A percentile compares a stretch with the other conserved stretches of the same genome.
phyloP scores from a whole-genome alignment of 2,888 invertebrate genomes.

The Coelogynopora nodosa region DNA sequence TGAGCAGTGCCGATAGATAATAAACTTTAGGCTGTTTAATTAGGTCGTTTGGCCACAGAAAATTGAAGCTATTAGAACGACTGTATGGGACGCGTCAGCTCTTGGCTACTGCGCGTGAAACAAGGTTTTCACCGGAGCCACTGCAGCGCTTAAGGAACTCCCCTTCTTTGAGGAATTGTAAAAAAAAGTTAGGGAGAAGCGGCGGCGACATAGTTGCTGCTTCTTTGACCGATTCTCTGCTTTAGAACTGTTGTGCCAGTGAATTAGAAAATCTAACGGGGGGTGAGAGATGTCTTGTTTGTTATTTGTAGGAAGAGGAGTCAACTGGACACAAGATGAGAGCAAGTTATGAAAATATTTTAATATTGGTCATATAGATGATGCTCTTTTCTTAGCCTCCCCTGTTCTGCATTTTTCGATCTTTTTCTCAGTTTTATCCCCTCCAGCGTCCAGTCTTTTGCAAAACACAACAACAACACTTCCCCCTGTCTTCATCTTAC shows the following conservation, averaged over 20 bases:
- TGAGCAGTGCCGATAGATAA: slow-evolving; percentile 1
- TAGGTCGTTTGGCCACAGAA: slow-evolving; percentile 29
- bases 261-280: neutral
- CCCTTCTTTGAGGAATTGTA: neutral
- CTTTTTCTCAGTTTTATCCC: slow-evolving; percentile 11
- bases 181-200: neutral
- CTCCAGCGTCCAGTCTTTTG: neutral
- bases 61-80: slow-evolving; percentile 18
- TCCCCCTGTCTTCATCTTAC: too few relatives aligned
- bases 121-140: slow-evolving; percentile 11
- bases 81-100: slow-evolving; percentile 2
- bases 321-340: neutral
- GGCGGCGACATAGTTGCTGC: neutral
- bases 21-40: slow-evolving; percentile 32
- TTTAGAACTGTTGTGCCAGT: neutral
- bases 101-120: slow-evolving; percentile 14
- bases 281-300: neutral
- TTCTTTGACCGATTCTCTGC: neutral
- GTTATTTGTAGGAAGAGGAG: neutral
- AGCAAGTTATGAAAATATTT: slow-evolving; percentile 20
- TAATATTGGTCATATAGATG: neutral
- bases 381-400: neutral
- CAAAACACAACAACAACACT: neutral
- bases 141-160: neutral
- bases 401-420: neutral